Evolutionary conservation across 2,888 invertebrate species (phyloP).

Genomic region (Dysmachus trigonus): DNA sequence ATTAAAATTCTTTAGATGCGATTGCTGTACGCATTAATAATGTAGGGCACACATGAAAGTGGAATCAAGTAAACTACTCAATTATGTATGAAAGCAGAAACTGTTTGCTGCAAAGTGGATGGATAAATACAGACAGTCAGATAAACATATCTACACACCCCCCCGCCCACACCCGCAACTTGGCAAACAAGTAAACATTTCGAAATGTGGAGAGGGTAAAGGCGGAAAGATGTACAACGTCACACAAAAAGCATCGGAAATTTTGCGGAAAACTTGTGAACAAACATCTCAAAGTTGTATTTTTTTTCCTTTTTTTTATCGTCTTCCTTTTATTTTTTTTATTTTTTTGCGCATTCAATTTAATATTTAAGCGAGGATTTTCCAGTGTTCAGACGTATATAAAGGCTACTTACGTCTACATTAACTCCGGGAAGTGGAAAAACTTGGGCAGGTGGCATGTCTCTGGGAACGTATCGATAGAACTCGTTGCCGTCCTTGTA

Average conservation of each 20-base stretch:
- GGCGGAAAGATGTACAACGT: background rate
- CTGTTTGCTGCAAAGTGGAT: constrained; percentile 9
- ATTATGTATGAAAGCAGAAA: constrained; percentile 36
- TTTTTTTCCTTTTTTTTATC: background rate
- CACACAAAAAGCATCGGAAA: background rate
- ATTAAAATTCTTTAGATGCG: constrained; percentile 36
- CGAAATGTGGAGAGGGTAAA: background rate
- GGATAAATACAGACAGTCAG: background rate
- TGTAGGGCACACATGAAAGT: constrained; percentile 13
- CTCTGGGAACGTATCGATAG: constrained; percentile 85
- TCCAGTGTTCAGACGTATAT: background rate
- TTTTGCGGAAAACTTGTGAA: constrained; percentile 23
- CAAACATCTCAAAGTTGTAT: background rate
- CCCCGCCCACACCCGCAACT: background rate
- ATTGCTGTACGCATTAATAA: constrained; percentile 18
- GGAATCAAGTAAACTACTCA: constrained; percentile 29
- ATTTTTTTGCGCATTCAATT: background rate
- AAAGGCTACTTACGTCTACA: constrained; percentile 79
- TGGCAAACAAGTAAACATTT: background rate
- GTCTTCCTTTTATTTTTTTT: too few species aligned
- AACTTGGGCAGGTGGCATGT: constrained; percentile 81
- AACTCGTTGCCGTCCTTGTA: constrained; percentile 91
- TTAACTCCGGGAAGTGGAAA: constrained; percentile 83
- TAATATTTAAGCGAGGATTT: constrained; percentile 8
- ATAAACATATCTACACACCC: background rate